Conservation (phyloP, 2,113 vertebrate genomes). For the Hylia prasina region DNA sequence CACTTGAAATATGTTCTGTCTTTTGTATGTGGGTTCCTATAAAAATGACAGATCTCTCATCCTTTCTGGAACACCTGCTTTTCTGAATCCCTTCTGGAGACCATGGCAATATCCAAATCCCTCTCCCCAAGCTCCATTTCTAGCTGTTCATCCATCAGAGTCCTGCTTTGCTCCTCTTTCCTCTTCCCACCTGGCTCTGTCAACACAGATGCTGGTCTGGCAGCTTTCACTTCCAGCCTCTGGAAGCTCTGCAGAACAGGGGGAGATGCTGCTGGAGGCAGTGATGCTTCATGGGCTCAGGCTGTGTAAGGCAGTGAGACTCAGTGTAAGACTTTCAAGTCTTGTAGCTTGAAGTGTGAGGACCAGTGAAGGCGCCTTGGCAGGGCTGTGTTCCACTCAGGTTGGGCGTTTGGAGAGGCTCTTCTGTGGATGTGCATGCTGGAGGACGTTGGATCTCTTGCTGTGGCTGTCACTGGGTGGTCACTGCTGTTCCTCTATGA, state of each 20-base stretch:
- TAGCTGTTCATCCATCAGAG: not conserved
- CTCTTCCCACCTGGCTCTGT: not conserved
- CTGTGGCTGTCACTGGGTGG: not conserved
- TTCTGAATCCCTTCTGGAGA: not conserved
- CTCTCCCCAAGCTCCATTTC: accelerated
- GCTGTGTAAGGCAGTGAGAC: not conserved
- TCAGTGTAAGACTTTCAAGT: not conserved
- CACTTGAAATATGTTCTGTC: not conserved
- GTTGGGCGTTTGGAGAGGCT: not conserved
- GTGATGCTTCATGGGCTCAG: not conserved
- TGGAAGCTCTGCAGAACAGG: not conserved
- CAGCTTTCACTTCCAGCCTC: not conserved
- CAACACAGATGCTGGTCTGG: not conserved
- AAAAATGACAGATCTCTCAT: not conserved
- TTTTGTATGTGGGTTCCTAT: not conserved
- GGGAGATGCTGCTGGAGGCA: not conserved
- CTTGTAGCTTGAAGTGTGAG: not conserved
- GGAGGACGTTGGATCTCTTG: not conserved
- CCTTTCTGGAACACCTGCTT: not conserved
- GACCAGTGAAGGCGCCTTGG: not conserved
- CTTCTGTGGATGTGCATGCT: not conserved
- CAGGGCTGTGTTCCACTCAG: not conserved
- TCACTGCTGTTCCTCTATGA: not conserved
- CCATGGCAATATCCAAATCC: not conserved
- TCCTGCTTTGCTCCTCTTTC: not conserved